Percentiles rank a stretch among this genome's conserved stretches.
Conservation (phyloP, 2,113 vertebrate species). For the Cyprinodon variegatus region DNA sequence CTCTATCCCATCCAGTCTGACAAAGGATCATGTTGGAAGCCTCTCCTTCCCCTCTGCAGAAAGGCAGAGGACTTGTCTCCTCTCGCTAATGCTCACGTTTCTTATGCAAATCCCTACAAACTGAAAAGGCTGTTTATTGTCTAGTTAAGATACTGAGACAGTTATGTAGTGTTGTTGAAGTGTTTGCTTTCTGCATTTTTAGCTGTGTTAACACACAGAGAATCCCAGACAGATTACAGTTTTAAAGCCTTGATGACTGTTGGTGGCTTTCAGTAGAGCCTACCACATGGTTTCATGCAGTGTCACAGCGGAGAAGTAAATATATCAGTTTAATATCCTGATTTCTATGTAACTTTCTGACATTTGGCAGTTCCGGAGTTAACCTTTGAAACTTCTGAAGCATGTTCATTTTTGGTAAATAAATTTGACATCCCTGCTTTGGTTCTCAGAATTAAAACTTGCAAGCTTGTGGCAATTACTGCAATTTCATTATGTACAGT, state of each 20-base stretch:
- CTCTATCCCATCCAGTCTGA: constrained; percentile 64
- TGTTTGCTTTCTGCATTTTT: constrained; percentile 73
- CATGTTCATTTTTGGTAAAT: background rate
- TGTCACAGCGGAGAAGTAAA: constrained; percentile 30
- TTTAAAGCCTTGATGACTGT: constrained; percentile 68
- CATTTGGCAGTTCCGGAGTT: background rate
- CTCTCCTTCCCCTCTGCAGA: constrained; percentile 61
- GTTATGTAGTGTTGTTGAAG: constrained; percentile 76
- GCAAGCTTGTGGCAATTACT: background rate
- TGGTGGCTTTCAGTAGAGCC: constrained; percentile 63
- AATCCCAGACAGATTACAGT: constrained; percentile 81
- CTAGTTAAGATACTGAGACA: constrained; percentile 76
- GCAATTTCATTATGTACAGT: background rate
- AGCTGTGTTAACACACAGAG: constrained; percentile 79
- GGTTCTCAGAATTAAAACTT: background rate
- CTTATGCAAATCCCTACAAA: constrained; percentile 80
- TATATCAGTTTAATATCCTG: constrained; percentile 10
- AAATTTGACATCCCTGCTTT: background rate
- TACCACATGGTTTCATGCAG: constrained; percentile 30
- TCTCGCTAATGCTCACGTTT: constrained; percentile 75
- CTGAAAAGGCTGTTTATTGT: constrained; percentile 81
- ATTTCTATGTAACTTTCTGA: background rate
- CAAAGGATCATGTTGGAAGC: constrained; percentile 75
- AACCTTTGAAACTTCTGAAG: background rate
- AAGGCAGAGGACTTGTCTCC: constrained; percentile 62